Conservation (phyloP, 2,113 vertebrate species). For the Stigmatopora argus region DNA sequence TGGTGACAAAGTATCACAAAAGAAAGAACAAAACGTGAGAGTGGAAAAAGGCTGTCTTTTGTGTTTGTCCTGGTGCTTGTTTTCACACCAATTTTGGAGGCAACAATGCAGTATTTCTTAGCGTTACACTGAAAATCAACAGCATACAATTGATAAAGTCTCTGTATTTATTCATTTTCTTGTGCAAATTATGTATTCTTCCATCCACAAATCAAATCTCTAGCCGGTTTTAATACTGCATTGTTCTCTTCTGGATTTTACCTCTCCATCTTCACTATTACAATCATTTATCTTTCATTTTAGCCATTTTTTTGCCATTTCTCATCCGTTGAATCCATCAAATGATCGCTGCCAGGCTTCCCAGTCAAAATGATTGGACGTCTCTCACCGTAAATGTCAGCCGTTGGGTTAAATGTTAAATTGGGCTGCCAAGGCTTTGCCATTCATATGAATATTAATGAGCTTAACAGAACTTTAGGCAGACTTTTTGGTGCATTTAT, state of each 20-base stretch:
- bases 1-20: conserved; percentile 99
- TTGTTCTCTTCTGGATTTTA: not conserved
- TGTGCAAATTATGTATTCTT: not conserved
- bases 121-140: not conserved
- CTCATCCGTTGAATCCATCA: not conserved
- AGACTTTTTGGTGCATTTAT: not conserved
- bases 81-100: not conserved
- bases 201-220: too few species aligned
- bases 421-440: not conserved
- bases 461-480: not conserved
- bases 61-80: not conserved
- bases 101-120: not conserved
- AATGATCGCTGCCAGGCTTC: too few species aligned
- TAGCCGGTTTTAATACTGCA: not conserved
- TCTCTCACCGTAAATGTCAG: too few species aligned
- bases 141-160: not conserved
- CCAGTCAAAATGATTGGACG: too few species aligned
- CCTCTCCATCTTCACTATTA: not conserved
- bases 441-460: not conserved
- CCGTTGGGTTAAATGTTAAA: not conserved
- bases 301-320: too few species aligned
- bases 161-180: not conserved
- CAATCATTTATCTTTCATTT: too few species aligned
- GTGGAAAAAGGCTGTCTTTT: conserved; percentile 22
- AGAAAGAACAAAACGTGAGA: conserved; percentile 98